Conservation (phyloP, 92 coral and sea anemone genomes). For the Parazoanthus darwini region DNA sequence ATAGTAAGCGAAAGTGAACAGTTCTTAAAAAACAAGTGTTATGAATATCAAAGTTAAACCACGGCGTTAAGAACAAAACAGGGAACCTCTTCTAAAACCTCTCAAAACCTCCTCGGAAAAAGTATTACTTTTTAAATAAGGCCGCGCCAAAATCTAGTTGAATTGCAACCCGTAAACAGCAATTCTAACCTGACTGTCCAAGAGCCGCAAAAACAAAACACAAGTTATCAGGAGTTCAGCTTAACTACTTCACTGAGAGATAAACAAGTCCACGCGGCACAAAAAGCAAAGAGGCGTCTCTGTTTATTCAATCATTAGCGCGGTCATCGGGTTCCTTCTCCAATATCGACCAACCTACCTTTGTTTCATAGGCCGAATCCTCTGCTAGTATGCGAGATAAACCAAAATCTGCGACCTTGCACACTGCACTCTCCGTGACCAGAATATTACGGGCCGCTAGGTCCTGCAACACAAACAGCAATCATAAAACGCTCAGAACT, state of each 20-base stretch:
- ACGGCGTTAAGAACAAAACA: no score
- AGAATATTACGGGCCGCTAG: constrained; percentile 79
- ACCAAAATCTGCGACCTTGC: constrained; percentile 77
- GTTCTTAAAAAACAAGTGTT: neutral
- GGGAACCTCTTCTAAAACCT: no score
- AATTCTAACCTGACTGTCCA: no score
- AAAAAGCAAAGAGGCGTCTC: neutral
- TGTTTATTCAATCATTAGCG: neutral
- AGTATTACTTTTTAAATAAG: no score
- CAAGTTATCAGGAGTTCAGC: no score
- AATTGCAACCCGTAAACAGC: no score
- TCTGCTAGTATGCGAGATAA: constrained; percentile 65
- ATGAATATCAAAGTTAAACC: no score
- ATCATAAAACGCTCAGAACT: neutral
- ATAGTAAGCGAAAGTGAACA: neutral
- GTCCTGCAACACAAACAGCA: constrained; percentile 50
- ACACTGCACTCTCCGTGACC: constrained; percentile 55
- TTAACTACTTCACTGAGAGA: no score
- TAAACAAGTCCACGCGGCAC: neutral
- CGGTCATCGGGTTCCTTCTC: no score
- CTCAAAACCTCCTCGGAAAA: no score
- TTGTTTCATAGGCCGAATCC: constrained; percentile 51
- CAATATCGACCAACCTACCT: constrained; percentile 27
- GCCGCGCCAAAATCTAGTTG: no score
- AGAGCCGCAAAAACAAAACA: no score